A percentile compares a stretch with the other conserved stretches of the same genome.
Conservation (phyloP, 2,888 invertebrate species). For the Cephus runcator region DNA sequence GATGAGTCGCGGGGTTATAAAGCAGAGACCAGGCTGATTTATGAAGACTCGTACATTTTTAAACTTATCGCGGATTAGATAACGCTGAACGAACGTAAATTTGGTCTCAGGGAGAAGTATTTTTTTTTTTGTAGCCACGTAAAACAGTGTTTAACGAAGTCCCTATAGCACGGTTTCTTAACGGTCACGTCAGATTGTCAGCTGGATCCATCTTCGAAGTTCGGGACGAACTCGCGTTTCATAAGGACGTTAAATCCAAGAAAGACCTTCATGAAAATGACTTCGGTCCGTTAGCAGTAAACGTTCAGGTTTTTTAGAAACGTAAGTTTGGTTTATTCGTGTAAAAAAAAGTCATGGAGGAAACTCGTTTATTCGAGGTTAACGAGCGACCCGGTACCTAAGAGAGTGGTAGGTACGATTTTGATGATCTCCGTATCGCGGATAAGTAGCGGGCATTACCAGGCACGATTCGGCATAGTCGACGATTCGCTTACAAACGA, state of each 20-base stretch:
- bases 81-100: constrained; percentile 47
- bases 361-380: not conserved
- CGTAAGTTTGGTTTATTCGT: not conserved
- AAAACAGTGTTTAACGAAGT: not conserved
- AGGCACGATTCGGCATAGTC: constrained; percentile 21
- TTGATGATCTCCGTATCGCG: constrained; percentile 33
- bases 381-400: not conserved
- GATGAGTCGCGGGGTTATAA: constrained; percentile 9
- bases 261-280: not conserved
- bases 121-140: not conserved
- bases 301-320: not conserved
- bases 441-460: constrained; percentile 57
- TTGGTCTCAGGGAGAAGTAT: not conserved
- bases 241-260: not conserved
- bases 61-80: constrained; percentile 56
- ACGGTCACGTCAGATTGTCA: not conserved
- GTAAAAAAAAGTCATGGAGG: not conserved
- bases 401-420: not conserved
- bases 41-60: constrained; percentile 56
- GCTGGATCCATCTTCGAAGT: not conserved
- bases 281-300: not conserved
- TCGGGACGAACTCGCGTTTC: not conserved
- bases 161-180: too few relatives aligned
- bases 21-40: constrained; percentile 45
- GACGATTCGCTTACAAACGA: constrained; percentile 56